Evolutionary conservation across 1,140 invertebrate species (phyloP), one percentile per base, ranked within the genome.

Genomic region (Ceratosolen fusciceps): DNA sequence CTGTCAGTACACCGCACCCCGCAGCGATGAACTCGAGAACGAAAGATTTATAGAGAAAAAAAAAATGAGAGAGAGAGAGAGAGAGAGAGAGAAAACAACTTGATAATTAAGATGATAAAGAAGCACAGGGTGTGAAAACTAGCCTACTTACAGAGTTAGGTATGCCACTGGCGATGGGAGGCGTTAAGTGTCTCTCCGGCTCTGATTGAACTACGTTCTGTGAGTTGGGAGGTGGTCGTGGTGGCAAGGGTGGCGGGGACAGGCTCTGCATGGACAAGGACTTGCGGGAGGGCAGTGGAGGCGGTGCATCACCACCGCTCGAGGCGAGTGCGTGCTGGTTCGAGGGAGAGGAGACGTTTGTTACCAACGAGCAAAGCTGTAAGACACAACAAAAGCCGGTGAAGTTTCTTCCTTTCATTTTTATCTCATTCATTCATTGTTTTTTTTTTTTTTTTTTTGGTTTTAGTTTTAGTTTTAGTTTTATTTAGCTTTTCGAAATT

Each of bases 221-320:
- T 82, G 84, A 89, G 81, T 89, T 90, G 85, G 86, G 87, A 85
- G 84, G 87, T 83, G 86, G 87, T 88, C 86, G 86, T 58, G 89
- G 88, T 83, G 89, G 89, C 81, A 90, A 88, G 67, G 89, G 90
- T 80, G 89, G 90, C 74, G 88, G 88, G 83, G 89, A 90, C 77
- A 88, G 87, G 84, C 85, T 88, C 86, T 88, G 89, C 89, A 88
- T 88, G 85, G 89, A 88, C 56, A 91, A 82, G 86, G 91, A 89
- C 87, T 92, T 91, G 82, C 93, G 91, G 80, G 92, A 92, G 56
- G 93, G 93, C 79, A 93, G 84, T 79, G 93, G 93, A 81, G 93
- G 93, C 78, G 93, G 93, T 79, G 87, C 82, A 83, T 90, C 90
- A 80, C 84, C 84, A 83, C 84, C 56, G 75, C 75, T 68, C 74